phyloP scores from a whole-genome alignment of 2,113 vertebrate species.

The Podarcis raffonei region DNA sequence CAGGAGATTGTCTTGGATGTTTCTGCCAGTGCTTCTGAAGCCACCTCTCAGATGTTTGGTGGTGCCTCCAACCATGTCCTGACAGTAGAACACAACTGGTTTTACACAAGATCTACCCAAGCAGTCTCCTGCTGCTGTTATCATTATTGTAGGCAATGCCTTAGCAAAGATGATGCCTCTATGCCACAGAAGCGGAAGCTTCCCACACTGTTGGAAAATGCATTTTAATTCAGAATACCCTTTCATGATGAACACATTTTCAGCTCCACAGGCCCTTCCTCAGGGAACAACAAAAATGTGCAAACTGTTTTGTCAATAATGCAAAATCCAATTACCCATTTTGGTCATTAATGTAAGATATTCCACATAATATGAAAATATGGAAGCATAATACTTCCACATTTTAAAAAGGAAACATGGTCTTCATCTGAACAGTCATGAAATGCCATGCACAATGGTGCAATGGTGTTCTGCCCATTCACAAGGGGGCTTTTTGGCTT shows the following conservation, averaged over 20 bases:
- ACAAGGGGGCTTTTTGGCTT: neutral
- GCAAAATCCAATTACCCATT: neutral
- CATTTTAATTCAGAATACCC: neutral
- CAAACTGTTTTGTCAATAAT: neutral
- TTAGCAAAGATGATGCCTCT: neutral
- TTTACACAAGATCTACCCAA: neutral
- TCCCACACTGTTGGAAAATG: neutral
- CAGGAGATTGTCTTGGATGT: neutral
- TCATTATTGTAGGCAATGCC: neutral
- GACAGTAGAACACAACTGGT: neutral
- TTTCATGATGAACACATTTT: neutral
- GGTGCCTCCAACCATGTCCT: neutral
- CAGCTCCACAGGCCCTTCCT: neutral
- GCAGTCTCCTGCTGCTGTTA: neutral
- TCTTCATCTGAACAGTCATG: neutral
- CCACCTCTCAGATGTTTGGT: neutral
- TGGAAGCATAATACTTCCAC: neutral
- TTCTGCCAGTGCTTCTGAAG: neutral
- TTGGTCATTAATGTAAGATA: conserved; percentile 1
- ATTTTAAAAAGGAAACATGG: neutral
- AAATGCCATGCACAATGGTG: neutral
- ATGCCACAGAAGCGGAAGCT: neutral
- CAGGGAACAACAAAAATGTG: neutral
- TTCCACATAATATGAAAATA: too few species aligned
- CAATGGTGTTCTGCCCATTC: neutral